Evolutionary conservation across 2,797 vertebrate genomes (phyloP), one percentile per base, ranked within the genome.

Genomic region (Malacoctenus gilli): DNA sequence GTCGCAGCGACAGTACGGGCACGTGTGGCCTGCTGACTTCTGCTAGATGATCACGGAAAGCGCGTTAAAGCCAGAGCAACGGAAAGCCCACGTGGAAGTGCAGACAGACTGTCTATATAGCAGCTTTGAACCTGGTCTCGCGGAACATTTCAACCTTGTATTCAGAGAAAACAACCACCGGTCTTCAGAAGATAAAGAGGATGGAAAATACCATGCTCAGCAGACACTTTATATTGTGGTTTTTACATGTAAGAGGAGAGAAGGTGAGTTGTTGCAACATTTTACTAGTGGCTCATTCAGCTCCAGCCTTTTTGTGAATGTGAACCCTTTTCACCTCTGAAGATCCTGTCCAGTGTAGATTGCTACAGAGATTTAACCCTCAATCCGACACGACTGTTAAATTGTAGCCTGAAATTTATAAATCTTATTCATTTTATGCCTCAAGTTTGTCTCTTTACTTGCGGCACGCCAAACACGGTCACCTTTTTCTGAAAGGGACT

Each of bases 1-100:
- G 77, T 92, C 61, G 18, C 90, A 83, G 60, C 95, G 93, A 53
- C 95, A 96, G 83, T 94, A 96, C 2, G 95, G 95, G 55, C 95
- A 96, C 7, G 92, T 93, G 58, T 89, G 86, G 19, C 90, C 90
- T 0, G 92, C 89, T 0, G 92, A 91, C 46, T 89, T 90, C 94
- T 95, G 87, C 53, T 82, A 38, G 36, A 77, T 49, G 25, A 34
- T 43, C 13, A 41, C 34, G 1, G 25, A 34, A 11, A 4, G 43
- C 14, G 38, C 56, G 44, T 55, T 9, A 52, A 1, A 50, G 35
- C n/a, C n/a, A n/a, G n/a, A n/a, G n/a, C n/a, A n/a, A n/a, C 4
- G 42, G 41, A 73, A 72, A 61, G 40, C 31, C 10, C 41, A 21
- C 13, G 15, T 47, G 21, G 63, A 30, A 32, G 11, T 21, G 4